Conservation (phyloP, 2,113 vertebrate genomes). For the Phyllostomus discolor region DNA sequence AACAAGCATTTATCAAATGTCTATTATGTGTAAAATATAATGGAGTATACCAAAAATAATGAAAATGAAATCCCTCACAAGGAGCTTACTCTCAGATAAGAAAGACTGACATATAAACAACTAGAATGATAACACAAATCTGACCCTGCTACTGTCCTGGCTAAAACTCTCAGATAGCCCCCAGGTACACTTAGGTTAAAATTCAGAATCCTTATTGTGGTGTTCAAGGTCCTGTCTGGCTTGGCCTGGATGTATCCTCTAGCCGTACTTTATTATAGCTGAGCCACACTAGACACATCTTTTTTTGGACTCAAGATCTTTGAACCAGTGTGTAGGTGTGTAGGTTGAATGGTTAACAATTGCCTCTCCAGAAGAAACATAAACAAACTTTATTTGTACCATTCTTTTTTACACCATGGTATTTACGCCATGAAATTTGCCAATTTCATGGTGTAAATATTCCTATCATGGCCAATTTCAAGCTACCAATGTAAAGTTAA, state of each 20-base stretch:
- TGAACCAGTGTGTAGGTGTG: neutral
- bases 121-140: neutral
- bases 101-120: neutral
- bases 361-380: neutral
- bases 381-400: neutral
- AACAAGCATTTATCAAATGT: neutral
- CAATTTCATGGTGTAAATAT: neutral
- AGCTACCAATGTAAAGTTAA: neutral
- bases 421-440: no score
- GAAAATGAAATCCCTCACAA: slow-evolving; percentile 3
- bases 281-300: neutral
- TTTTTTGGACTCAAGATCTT: neutral
- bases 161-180: neutral
- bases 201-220: neutral
- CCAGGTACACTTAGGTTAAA: neutral
- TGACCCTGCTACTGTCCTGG: neutral
- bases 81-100: neutral
- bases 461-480: neutral
- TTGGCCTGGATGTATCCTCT: neutral
- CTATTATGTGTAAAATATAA: neutral
- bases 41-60: neutral
- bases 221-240: neutral
- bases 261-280: neutral
- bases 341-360: neutral
- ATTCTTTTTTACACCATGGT: no score